Base-by-base conservation (phyloP, 1,140 invertebrate genomes). In the Mylabris phalerata region DNA sequence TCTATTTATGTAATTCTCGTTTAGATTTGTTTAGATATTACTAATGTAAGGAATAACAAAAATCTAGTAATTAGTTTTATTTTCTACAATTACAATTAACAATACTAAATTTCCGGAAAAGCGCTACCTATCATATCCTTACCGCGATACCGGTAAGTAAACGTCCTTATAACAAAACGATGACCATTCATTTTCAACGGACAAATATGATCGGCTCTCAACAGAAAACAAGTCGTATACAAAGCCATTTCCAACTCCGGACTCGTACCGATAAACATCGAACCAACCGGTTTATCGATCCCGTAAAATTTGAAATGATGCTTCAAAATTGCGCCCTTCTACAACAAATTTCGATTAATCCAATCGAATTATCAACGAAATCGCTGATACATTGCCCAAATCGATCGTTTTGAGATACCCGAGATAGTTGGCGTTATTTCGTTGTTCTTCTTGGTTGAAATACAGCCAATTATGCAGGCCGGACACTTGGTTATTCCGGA, bases 381-480 rank as follows among this genome's bases (percentile, higher is more conserved):
- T 11, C 9, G 19, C 19, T 3, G 4, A 3, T 74, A 90, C 88
- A 65, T 83, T 79, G 40, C 68, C 83, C 19, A 93, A 76, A 68
- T 86, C 81, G 52, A 83, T 60, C 69, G 86, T 84, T 66, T 86
- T 88, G 51, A 89, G 75, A 63, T 88, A 92, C 9, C 91, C 90
- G 59, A 89, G 80, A 72, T 95, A 94, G 73, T 93, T 85, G 0
- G 83, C 82, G 48, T 78, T 75, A 25, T 77, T 78, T 11, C 75
- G 78, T 13, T 70, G 65, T 76, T 95, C 92, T 75, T 91, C 84
- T 50, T 81, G 79, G 38, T 81, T 80, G 52, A 90, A 92, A 70
- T 88, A 91, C n/a, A 94, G 78, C 92, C 92, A 95, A 71, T 93
- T 93, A 71, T 95, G 92, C 52, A 94, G 77, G 9, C 92, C 92